Base-by-base conservation (phyloP, 1,140 invertebrate genomes). In the Heliothis subflexa region DNA sequence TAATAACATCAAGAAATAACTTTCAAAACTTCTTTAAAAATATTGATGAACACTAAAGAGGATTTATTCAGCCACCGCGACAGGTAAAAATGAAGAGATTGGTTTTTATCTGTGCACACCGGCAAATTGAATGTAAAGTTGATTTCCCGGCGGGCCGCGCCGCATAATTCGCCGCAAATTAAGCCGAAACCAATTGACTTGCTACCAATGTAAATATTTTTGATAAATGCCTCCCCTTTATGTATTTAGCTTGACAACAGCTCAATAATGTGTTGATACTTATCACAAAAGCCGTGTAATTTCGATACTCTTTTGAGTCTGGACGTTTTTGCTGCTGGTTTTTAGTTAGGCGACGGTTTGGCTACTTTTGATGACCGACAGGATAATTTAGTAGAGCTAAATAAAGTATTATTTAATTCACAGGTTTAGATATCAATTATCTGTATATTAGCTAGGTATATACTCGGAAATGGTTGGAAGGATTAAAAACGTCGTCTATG, bases 41-140 rank as follows among this genome's bases (percentile, higher is more conserved):
- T 75, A 66, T 25, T 68, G 45, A 68, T 50, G 40, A 78, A 78
- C 83, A 78, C 52, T 21, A 75, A 50, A 79, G 68, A 75, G 64
- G 80, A 71, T 85, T 84, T 84, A 87, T 83, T 81, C 76, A 49
- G 78, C 57, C 68, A 59, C 54, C 70, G 78, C 82, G 84, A 82
- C 87, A 93, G 90, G 91, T 92, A 92, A 91, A 92, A 93, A 92
- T 90, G 89, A 90, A 89, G 88, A 91, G 91, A 93, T 93, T 93
- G 89, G 81, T 93, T 93, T 93, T 91, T 90, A 91, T 92, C 89
- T 87, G 90, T 88, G 87, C 87, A 88, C 83, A 81, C 80, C 85
- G 83, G 86, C 84, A 91, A 93, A 93, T 92, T 93, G 91, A 92
- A 92, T 93, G 89, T 91, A 91, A 93, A 93, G 90, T 92, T 89